These are phyloP conservation scores for Chymomyza amoena DNA, from an alignment of 2,888 invertebrate genomes.

Conservation along the genomic window DNA sequence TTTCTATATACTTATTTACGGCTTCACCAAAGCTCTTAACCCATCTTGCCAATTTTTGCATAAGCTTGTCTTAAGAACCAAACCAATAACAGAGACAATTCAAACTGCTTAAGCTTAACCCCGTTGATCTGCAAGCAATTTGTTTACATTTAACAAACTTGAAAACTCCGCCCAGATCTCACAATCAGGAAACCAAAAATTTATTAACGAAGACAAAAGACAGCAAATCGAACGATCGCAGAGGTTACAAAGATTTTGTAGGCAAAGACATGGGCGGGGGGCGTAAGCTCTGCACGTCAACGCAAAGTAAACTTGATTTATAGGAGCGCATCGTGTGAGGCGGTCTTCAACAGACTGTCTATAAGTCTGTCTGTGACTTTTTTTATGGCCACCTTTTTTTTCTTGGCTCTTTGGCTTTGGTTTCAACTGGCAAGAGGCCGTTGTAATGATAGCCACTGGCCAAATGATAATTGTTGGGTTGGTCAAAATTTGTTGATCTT, in stretches of 20 bases:
- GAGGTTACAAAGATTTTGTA: slow-evolving; percentile 9
- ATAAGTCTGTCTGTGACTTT: background rate
- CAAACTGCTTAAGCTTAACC: slow-evolving; percentile 11
- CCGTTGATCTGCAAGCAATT: slow-evolving; percentile 50
- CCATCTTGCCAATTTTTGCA: background rate
- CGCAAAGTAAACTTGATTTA: slow-evolving; percentile 50
- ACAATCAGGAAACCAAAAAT: background rate
- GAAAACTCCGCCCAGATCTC: slow-evolving; percentile 19
- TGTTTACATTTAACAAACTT: slow-evolving; percentile 35
- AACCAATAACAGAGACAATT: background rate
- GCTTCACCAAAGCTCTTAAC: too few species aligned
- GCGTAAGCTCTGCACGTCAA: slow-evolving; percentile 38
- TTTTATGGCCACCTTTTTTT: slow-evolving; percentile 7
- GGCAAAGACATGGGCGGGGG: slow-evolving; percentile 3
- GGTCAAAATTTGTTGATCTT: slow-evolving; percentile 31
- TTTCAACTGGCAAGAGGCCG: slow-evolving; percentile 15
- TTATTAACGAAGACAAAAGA: slow-evolving; percentile 13
- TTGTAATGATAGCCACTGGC: slow-evolving; percentile 45
- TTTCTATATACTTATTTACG: too few species aligned
- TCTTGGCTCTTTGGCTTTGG: slow-evolving; percentile 3
- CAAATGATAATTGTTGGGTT: slow-evolving; percentile 41
- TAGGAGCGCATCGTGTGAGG: background rate
- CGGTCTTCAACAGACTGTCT: background rate
- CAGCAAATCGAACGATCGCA: slow-evolving; percentile 8
- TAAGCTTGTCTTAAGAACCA: background rate